Conservation (phyloP, 2,888 invertebrate species). For the Leptinotarsa peninsularis region DNA sequence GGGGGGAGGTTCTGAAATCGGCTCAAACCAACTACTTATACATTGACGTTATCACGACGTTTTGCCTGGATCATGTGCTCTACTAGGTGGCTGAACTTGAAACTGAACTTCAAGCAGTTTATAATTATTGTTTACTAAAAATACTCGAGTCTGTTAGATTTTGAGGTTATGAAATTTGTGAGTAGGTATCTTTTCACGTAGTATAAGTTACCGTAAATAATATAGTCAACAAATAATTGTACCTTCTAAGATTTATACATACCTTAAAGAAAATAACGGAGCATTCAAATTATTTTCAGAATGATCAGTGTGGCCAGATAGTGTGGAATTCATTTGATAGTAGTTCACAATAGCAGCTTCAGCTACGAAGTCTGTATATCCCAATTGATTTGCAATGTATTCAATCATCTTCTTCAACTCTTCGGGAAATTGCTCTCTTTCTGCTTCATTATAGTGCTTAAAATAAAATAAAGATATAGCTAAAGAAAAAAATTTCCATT, state of each 20-base stretch:
- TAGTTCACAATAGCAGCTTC: constrained; percentile 98
- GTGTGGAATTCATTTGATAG: constrained; percentile 91
- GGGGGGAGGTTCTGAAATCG: too few species aligned
- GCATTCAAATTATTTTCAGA: constrained; percentile 89
- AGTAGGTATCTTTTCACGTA: too few species aligned
- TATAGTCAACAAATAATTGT: too few species aligned
- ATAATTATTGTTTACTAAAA: background rate
- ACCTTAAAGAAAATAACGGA: constrained; percentile 93
- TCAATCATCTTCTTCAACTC: constrained; percentile 77
- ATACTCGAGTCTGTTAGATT: too few species aligned
- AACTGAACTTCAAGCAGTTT: background rate
- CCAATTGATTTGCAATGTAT: constrained; percentile 73
- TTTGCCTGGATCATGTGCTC: too few species aligned
- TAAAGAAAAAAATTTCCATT: too few species aligned
- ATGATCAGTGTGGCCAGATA: constrained; percentile 95
- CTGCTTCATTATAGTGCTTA: constrained; percentile 78
- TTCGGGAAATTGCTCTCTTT: constrained; percentile 76
- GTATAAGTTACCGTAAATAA: too few species aligned
- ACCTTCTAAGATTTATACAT: constrained; percentile 36
- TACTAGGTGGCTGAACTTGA: background rate
- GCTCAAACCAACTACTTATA: too few species aligned
- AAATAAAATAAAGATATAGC: background rate
- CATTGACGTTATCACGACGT: too few species aligned
- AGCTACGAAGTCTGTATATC: constrained; percentile 75
- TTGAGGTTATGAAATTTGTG: too few species aligned